Percentiles rank a stretch among this genome's conserved stretches.
phyloP scores from a whole-genome alignment of 2,113 vertebrate species.

The Verasper variegatus region DNA sequence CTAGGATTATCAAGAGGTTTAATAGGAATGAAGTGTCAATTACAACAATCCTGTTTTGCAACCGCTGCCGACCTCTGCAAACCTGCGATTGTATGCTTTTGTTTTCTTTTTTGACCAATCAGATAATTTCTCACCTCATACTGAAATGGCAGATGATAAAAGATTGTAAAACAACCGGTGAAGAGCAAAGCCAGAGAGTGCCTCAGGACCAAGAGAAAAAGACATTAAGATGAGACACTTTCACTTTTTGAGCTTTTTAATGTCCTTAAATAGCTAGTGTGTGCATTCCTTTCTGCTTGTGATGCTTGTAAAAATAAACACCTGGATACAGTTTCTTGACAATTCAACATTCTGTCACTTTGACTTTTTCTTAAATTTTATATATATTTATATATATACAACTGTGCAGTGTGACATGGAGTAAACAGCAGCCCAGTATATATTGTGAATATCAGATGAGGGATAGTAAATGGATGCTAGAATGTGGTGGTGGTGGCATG shows the following conservation, averaged over 20 bases:
- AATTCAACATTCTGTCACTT: background rate
- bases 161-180: conserved; percentile 14
- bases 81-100: conserved; percentile 6
- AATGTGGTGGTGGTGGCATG: conserved; percentile 22
- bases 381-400: too few relatives aligned
- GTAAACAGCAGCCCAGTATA: conserved; percentile 1
- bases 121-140: conserved; percentile 26
- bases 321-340: background rate
- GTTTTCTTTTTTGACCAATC: conserved; percentile 19
- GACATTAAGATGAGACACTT: too few relatives aligned
- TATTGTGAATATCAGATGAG: conserved; percentile 27
- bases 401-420: background rate
- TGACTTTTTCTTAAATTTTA: too few relatives aligned
- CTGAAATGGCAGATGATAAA: conserved; percentile 17
- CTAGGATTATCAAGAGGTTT: conserved; percentile 81
- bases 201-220: too few relatives aligned
- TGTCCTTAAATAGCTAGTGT: conserved; percentile 1
- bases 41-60: conserved; percentile 52
- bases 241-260: too few relatives aligned
- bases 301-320: background rate
- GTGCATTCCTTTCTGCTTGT: background rate
- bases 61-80: conserved; percentile 6
- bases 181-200: background rate
- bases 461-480: conserved; percentile 17
- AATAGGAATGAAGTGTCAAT: conserved; percentile 78